Base-by-base conservation (phyloP, 2,113 vertebrate species). In the Narcine bancroftii region DNA sequence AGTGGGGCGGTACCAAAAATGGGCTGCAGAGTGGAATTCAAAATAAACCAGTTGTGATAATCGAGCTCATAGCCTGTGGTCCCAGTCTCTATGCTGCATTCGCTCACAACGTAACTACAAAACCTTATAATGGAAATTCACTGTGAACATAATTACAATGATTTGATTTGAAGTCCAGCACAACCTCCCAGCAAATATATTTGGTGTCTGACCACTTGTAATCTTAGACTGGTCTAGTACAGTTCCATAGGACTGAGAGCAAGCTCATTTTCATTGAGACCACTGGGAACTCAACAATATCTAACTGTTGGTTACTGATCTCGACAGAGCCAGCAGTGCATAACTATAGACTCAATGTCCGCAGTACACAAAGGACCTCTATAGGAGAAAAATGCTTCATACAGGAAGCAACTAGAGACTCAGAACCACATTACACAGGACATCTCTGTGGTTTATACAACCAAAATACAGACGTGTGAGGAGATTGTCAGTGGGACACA, bases 361-460 rank as follows among this genome's bases (percentile, higher is more conserved):
- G 81, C 33, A 60, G 5, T 60, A 87, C 53, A 87, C 53, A 87
- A 60, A 87, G 81, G 36, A 60, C 33, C 81, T 87, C 53, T 87
- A 60, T 85, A 29, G 81, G 50, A 53, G 81, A 7, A 60, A 36
- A 85, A 36, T 36, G 19, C 81, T 85, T 85, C 50, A 21, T 36
- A 36, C 81, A 60, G n/a, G 53, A 6, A 60, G n/a, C 72, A 60
- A 21, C 50, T 87, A 60, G 36, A 63, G 81, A 87, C 81, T 36
- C 4, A 9, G 81, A 36, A 63, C 81, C 33, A 63, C 29, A 42
- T 60, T 87, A 60, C 33, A 60, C 53, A 60, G 53, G 7, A 19
- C 81, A 87, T 87, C 81, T 36, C 53, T 60, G 33, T 60, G 53
- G 6, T 7, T 81, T 81, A n/a, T 6, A 33, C 77, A 50, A 26